A percentile compares a stretch with the other conserved stretches of the same genome.
These are phyloP conservation scores for Sipha flava DNA, from an alignment of 1,140 invertebrate species.

Conservation along the genomic window DNA sequence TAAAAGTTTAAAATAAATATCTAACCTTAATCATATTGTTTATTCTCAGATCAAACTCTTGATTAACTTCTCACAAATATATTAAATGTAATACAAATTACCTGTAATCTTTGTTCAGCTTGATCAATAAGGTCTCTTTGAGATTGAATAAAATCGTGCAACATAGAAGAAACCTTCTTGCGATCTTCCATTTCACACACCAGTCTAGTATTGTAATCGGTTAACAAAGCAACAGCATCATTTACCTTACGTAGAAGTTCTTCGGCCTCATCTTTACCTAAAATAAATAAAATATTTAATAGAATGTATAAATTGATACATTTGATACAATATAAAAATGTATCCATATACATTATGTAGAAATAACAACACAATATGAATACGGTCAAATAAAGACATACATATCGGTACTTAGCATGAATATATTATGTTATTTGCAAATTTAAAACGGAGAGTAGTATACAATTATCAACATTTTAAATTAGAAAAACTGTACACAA, in stretches of 20 bases:
- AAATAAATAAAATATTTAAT: slow-evolving; percentile 11
- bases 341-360: not conserved
- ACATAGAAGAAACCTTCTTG: slow-evolving; percentile 71
- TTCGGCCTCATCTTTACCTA: slow-evolving; percentile 64
- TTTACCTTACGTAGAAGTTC: slow-evolving; percentile 68
- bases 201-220: slow-evolving; percentile 80
- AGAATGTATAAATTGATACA: not conserved
- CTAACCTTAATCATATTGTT: no score
- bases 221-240: slow-evolving; percentile 72
- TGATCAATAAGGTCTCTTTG: slow-evolving; percentile 76
- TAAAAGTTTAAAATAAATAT: no score
- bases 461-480: no score
- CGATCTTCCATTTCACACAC: slow-evolving; percentile 80
- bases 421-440: no score
- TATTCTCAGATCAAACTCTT: no score
- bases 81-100: slow-evolving; percentile 48
- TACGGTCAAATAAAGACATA: no score
- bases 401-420: no score
- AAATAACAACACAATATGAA: not conserved
- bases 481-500: no score
- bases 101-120: slow-evolving; percentile 76
- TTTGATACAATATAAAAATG: not conserved
- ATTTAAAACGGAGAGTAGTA: no score
- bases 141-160: slow-evolving; percentile 74
- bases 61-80: no score